These are phyloP conservation scores for Protobothrops flavoviridis DNA, from an alignment of 2,113 vertebrate genomes.

Conservation along the genomic window DNA sequence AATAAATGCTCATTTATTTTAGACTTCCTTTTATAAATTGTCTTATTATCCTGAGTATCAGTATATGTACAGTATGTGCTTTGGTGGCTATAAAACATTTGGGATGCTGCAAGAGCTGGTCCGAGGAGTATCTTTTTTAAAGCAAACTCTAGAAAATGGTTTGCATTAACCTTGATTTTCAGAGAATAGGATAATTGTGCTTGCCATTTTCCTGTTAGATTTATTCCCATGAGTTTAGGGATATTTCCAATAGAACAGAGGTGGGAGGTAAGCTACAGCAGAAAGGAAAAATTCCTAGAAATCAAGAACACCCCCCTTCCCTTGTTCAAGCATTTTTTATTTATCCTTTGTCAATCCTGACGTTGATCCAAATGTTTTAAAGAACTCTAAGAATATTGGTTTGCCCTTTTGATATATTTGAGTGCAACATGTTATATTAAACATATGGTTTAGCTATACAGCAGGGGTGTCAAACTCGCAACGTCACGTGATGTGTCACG, in stretches of 20 bases:
- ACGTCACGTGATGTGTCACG: no score
- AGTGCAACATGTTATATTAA: no score
- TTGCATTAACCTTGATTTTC: neutral
- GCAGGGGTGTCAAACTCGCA: no score
- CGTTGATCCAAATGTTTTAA: neutral
- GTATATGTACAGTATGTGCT: no score
- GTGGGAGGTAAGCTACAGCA: no score
- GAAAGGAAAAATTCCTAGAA: neutral
- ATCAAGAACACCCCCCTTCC: neutral
- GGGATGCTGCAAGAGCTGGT: neutral
- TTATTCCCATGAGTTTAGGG: neutral
- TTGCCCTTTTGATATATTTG: neutral
- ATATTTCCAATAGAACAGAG: neutral
- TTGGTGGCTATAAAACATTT: neutral
- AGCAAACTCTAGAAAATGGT: neutral
- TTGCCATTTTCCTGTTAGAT: neutral
- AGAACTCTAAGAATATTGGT: neutral
- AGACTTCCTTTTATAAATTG: slow-evolving; percentile 46
- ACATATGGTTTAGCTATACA: neutral
- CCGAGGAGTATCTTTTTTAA: neutral
- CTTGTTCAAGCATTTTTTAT: neutral
- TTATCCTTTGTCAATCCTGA: neutral
- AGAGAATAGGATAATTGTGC: neutral
- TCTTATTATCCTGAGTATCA: slow-evolving; percentile 20
- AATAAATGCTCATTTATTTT: neutral